Base-by-base conservation (phyloP, 2,888 invertebrate species). In the Ditylenchus weischeri region DNA sequence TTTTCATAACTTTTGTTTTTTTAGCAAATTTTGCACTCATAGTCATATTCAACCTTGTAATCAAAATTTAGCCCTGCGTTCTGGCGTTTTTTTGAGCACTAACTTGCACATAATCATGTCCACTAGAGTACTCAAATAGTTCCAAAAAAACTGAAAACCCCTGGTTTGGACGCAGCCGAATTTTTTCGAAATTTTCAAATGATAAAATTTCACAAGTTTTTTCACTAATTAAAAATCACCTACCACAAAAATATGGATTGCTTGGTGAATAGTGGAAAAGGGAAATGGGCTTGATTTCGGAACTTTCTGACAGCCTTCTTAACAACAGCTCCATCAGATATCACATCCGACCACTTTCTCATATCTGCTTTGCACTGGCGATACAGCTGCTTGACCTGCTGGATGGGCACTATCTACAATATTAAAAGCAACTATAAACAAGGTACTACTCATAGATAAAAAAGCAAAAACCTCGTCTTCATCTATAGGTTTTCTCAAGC, bases 371-470 rank as follows among this genome's bases (percentile, higher is more conserved):
- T 57, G 58, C 67, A 67, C 36, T 63, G 58, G 10, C 50, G 23
- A 51, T 62, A 67, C 36, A 67, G 54, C 48, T 63, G 57, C 57
- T 67, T 67, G 18, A 67, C 58, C 48, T 62, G 63, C 15, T 51
- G 35, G 13, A 63, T 51, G 5, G 63, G 63, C n/a, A 48, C 29
- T 36, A 62, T 62, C 62, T 62, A 35, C 23, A 57, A 57, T 57
- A 57, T 29, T 15, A 13, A 4, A 18, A 35, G 5, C n/a, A n/a
- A n/a, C 23, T 11, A 7, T 57, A 11, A n/a, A 57, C 11, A 29
- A 57, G 4, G 23, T n/a, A 43, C 2, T 1, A 10, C 38, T 60
- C 5, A 13, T 5, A 6, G 18, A 43, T 43, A 43, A 8, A 13
- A 43, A 43, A 13, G 8, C 8, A 3, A 6, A 43, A 43, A 43